Evolutionary conservation across 2,113 vertebrate species (phyloP), one percentile per base, ranked within the genome.

Genomic region (Cercopithecus mona): DNA sequence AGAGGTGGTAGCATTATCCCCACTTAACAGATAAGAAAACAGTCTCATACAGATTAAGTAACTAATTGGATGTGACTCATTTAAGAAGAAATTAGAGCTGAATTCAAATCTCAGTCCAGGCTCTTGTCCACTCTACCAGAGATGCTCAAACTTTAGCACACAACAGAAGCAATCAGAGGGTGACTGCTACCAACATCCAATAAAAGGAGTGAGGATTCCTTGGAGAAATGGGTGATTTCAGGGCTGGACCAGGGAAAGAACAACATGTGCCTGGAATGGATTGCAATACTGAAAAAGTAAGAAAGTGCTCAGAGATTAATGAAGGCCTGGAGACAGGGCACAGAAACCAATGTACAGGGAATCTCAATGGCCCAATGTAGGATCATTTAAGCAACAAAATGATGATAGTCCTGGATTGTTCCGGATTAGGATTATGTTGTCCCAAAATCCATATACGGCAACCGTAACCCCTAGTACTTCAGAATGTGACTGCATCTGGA

Each of bases 311-410:
- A 7, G 73, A 45, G 25, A 38, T 61, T 12, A 45, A 10, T 0
- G 10, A 30, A n/a, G n/a, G 20, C 9, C 8, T 5, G 4, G 43
- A 64, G 30, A 57, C 57, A 78, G 61, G 50, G 61, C 6, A 18
- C 3, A 13, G 85, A 22, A 5, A 6, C 50, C 38, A 14, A 18
- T 0, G 0, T 2, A 59, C 23, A 45, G 35, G 25, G 11, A 52
- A 11, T n/a, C 27, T 83, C 32, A 70, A 2, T 27, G n/a, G 38
- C 40, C 45, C 43, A 57, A 79, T 32, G 8, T 25, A 50, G 43
- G 32, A 30, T 7, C 40, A 13, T 68, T 30, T 48, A 27, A 80
- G 48, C 40, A 55, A 80, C 9, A 38, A 27, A 83, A 72, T 40
- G 50, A 27, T 43, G 11, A 50, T 3, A 35, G 7, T 5, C 72